phyloP scores from a whole-genome alignment of 1,140 invertebrate species.

The Drosophila busckii region DNA sequence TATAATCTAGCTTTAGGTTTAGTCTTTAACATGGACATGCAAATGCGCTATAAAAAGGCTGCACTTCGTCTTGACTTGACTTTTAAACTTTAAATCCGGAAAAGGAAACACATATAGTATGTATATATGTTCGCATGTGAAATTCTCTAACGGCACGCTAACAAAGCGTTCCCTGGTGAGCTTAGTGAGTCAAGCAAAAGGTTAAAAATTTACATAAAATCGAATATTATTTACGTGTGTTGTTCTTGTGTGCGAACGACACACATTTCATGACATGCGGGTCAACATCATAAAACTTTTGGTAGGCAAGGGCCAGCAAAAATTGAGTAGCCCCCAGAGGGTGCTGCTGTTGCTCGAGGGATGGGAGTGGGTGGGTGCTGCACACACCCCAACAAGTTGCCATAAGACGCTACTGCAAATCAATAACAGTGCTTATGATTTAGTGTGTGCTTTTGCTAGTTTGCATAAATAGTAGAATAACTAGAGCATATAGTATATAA shows the following conservation, averaged over 20 bases:
- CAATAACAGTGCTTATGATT: too few relatives aligned
- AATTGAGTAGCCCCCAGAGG: slow-evolving; percentile 6
- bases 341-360: slow-evolving; percentile 3
- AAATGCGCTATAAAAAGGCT: slow-evolving; percentile 47
- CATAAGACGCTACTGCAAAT: too few relatives aligned
- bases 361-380: too few relatives aligned
- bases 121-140: slow-evolving; percentile 9
- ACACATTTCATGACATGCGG: slow-evolving; percentile 29
- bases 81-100: slow-evolving; percentile 67
- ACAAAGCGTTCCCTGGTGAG: slow-evolving; percentile 24
- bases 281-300: slow-evolving; percentile 42
- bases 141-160: slow-evolving; percentile 57
- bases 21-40: slow-evolving; percentile 34
- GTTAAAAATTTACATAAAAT: slow-evolving; percentile 73
- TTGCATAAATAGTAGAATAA: too few relatives aligned
- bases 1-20: slow-evolving; percentile 46
- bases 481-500: too few relatives aligned
- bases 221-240: slow-evolving; percentile 42
- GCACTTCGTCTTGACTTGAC: slow-evolving; percentile 37
- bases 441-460: too few relatives aligned
- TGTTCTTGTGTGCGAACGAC: slow-evolving; percentile 13
- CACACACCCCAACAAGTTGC: too few relatives aligned
- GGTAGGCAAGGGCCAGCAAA: slow-evolving; percentile 3
- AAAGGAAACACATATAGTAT: slow-evolving; percentile 41
- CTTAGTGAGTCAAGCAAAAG: slow-evolving; percentile 54